phyloP scores from a whole-genome alignment of 2,888 invertebrate species.

The Torymus auratus region DNA sequence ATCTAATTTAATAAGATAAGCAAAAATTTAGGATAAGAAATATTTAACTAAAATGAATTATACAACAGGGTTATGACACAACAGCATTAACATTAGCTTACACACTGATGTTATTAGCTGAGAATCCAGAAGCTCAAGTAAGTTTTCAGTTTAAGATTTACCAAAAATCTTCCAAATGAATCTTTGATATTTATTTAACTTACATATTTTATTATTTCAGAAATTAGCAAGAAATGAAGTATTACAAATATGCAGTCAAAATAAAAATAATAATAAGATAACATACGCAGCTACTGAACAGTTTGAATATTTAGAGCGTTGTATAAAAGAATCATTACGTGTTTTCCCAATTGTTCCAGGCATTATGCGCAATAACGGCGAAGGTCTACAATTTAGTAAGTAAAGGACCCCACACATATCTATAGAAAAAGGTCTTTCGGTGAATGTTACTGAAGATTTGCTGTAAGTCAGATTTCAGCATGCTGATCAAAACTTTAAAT shows the following conservation, averaged over 20 bases:
- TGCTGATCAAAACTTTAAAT: too few relatives aligned
- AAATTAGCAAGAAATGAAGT: conserved; percentile 61
- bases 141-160: neutral
- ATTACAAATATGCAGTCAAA: conserved; percentile 77
- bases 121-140: conserved; percentile 73
- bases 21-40: too few relatives aligned
- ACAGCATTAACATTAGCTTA: conserved; percentile 79
- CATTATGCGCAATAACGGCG: conserved; percentile 79
- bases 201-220: conserved; percentile 35
- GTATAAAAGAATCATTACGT: conserved; percentile 83
- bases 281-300: conserved; percentile 80
- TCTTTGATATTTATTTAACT: too few relatives aligned
- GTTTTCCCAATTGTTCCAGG: conserved; percentile 84
- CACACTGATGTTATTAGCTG: conserved; percentile 78
- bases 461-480: too few relatives aligned
- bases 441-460: too few relatives aligned
- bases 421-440: too few relatives aligned
- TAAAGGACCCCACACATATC: too few relatives aligned
- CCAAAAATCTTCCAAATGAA: neutral
- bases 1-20: too few relatives aligned
- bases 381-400: conserved; percentile 76
- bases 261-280: conserved; percentile 76
- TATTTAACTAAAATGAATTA: neutral
- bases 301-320: conserved; percentile 83
- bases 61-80: conserved; percentile 80